Base-by-base conservation (phyloP, 2,797 vertebrate species). In the Podarcis siculus region DNA sequence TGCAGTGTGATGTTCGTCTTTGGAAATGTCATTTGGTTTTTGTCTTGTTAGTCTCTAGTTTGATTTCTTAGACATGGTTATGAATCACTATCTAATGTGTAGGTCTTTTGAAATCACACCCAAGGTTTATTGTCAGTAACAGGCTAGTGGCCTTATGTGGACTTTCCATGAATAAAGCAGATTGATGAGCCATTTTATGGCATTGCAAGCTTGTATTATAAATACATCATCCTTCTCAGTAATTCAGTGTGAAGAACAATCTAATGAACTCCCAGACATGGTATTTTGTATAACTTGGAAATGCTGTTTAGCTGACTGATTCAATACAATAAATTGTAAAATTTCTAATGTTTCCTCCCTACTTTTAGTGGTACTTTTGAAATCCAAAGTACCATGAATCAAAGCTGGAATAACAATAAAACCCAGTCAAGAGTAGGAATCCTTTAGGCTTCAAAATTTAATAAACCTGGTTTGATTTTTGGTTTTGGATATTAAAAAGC, bases 121-220 rank as follows among this genome's bases (percentile, higher is more conserved):
- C 92, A 95, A 96, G 95, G 95, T 97, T 97, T 97, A 97, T 97
- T 97, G 91, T 95, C 91, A 95, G 95, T 97, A 97, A 96, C 96
- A 96, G 96, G 92, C 95, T 96, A 96, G 95, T 96, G 94, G 95
- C 95, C 96, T 96, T 97, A 96, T 94, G 94, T 96, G 95, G 96
- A 96, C 95, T 96, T 97, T 91, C 90, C 94, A 90, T 94, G 95
- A 96, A 97, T 97, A 97, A 97, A 97, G 96, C 95, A 96, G 96
- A 96, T 97, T 97, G 96, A 97, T 97, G 97, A 97, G 94, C 96
- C 97, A 92, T 97, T 97, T 97, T 97, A 97, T 96, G 92, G 96
- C 95, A 94, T 96, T 92, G 83, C 94, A 96, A 96, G 94, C 94
- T 81, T 96, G 88, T 96, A 95, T 97, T 96, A 96, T 95, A 97